A percentile compares a stretch with the other conserved stretches of the same genome.
phyloP scores from a whole-genome alignment of 2,888 invertebrate genomes.

The Cerastis leucographa region DNA sequence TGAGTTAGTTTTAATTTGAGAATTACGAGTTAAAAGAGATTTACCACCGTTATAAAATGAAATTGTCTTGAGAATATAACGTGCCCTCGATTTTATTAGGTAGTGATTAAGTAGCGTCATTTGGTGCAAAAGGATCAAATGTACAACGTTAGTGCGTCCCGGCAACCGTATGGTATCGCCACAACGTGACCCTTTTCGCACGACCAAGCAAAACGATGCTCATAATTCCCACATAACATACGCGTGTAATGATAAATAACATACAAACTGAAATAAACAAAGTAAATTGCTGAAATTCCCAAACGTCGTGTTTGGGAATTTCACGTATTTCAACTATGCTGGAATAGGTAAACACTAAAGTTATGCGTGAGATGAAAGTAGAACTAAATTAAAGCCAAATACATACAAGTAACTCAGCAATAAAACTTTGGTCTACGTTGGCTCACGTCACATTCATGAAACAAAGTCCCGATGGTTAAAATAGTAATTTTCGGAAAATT shows the following conservation, averaged over 20 bases:
- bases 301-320: constrained; percentile 49
- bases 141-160: neutral
- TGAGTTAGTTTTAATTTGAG: neutral
- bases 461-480: neutral
- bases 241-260: constrained; percentile 33
- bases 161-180: constrained; percentile 6
- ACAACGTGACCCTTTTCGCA: constrained; percentile 14
- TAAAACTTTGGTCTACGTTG: neutral
- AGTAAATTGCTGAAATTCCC: constrained; percentile 48
- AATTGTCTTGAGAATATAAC: neutral
- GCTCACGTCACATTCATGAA: neutral
- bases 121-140: neutral
- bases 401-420: neutral
- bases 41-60: neutral
- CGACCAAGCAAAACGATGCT: constrained; percentile 16
- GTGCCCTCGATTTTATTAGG: neutral
- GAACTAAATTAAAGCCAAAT: constrained; percentile 9
- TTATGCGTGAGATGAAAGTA: constrained; percentile 28
- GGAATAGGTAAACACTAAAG: constrained; percentile 19
- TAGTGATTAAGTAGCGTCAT: neutral
- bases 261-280: constrained; percentile 31
- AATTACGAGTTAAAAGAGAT: neutral
- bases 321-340: constrained; percentile 32
- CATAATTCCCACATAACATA: constrained; percentile 21
- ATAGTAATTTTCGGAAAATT: neutral